These are phyloP conservation scores for Anabas testudineus DNA, from an alignment of 2,797 vertebrate species.

Conservation along the genomic window DNA sequence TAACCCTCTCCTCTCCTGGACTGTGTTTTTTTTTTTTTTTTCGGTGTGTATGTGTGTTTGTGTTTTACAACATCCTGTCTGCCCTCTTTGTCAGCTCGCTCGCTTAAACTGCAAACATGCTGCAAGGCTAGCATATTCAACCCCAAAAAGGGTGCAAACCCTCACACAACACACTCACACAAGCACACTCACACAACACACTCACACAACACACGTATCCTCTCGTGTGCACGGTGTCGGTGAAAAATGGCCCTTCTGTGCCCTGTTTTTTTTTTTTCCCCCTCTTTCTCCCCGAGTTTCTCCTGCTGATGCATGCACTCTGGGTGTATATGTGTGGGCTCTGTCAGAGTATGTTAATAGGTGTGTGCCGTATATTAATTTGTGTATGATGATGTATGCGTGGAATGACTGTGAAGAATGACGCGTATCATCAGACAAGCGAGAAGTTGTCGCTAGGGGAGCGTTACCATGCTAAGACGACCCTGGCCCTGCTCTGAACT, in stretches of 20 bases:
- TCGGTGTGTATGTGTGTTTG: conserved; percentile 54
- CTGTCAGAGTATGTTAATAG: conserved; percentile 65
- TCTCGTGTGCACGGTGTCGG: conserved; percentile 24
- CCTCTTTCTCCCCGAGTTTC: conserved; percentile 42
- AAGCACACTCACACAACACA: background rate
- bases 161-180: background rate
- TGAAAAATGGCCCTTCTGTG: conserved; percentile 74
- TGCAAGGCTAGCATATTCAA: conserved; percentile 80
- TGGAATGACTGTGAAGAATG: conserved; percentile 71
- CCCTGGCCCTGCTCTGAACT: conserved; percentile 82
- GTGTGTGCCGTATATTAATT: conserved; percentile 40
- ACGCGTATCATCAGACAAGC: conserved; percentile 71
- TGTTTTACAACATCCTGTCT: conserved; percentile 80
- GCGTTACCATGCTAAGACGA: conserved; percentile 65
- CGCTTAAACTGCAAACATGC: conserved; percentile 77
- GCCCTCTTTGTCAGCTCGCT: conserved; percentile 73
- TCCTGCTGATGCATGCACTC: conserved; percentile 78
- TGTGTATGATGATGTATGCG: conserved; percentile 37
- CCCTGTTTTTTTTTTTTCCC: conserved; percentile 48
- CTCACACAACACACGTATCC: background rate
- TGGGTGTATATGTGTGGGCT: conserved; percentile 55
- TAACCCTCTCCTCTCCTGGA: conserved; percentile 40
- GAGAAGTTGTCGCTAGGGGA: conserved; percentile 72
- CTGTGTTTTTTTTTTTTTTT: conserved; percentile 22
- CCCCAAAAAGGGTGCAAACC: conserved; percentile 61